phyloP scores from a whole-genome alignment of 1,140 invertebrate genomes.

The Calephelis virginiensis region DNA sequence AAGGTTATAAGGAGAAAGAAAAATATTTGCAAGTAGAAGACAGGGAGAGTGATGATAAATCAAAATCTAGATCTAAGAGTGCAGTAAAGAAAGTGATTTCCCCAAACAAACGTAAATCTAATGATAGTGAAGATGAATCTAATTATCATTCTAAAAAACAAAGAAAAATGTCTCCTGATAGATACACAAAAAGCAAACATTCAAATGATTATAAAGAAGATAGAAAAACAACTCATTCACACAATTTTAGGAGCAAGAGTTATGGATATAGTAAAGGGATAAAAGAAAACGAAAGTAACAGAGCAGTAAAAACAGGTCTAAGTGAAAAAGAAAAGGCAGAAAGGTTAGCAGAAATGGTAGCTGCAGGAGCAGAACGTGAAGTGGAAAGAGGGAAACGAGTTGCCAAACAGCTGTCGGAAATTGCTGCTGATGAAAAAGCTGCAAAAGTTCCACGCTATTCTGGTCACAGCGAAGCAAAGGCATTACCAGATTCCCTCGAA shows the following conservation, averaged over 20 bases:
- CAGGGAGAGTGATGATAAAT: conserved; percentile 13
- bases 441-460: conserved; percentile 26
- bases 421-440: conserved; percentile 34
- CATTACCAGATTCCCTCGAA: conserved; percentile 60
- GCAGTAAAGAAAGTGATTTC: conserved; percentile 13
- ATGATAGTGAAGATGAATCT: conserved; percentile 22
- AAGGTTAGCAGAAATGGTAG: conserved; percentile 88
- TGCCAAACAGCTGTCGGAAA: conserved; percentile 48
- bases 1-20: conserved; percentile 22
- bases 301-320: conserved; percentile 32
- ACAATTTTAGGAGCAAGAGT: conserved; percentile 6
- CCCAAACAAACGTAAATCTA: conserved; percentile 25
- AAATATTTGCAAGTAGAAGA: conserved; percentile 26
- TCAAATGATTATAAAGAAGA: conserved; percentile 23
- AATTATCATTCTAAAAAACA: conserved; percentile 22
- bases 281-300: conserved; percentile 10
- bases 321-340: conserved; percentile 85
- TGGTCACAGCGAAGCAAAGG: conserved; percentile 36
- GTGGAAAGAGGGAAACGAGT: conserved; percentile 49
- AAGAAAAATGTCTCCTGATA: conserved; percentile 18
- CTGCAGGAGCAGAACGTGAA: conserved; percentile 56
- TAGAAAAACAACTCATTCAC: conserved; percentile 21
- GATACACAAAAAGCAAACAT: conserved; percentile 17
- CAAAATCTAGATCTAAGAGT: not conserved
- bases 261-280: not conserved